Base-by-base conservation (phyloP, 1,140 invertebrate species). In the Drosophila triauraria region DNA sequence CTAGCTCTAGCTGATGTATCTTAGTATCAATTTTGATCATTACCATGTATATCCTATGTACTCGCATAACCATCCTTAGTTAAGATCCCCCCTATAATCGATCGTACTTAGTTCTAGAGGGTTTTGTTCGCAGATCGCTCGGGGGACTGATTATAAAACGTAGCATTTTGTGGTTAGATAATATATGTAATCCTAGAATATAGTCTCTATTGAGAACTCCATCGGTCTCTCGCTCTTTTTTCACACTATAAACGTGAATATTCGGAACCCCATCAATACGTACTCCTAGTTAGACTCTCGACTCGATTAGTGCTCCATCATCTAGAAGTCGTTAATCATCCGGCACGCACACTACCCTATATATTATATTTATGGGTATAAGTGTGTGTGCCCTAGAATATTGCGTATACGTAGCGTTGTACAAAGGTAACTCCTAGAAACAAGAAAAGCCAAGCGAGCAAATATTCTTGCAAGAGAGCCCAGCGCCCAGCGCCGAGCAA, bases 361-460 rank as follows among this genome's bases (percentile, higher is more conserved):
- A 35, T 53, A 38, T 23, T 38, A 17, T n/a, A 7, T 2, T 10
- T 2, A 13, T 23, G 4, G 4, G 20, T 38, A 35, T 54, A 20
- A 20, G 51, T 35, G 17, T 20, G 50, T 27, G 25, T 54, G 43
- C 8, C 23, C n/a, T 65, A 70, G 67, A 70, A 47, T 10, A 65
- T 69, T 44, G 38, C 58, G 72, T 68, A 71, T 61, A 64, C 46
- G 47, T 81, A 81, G 65, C 20, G 44, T 53, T 75, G 81, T 84
- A 83, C 56, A 79, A 70, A 67, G 50, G 76, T 50, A 63, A 62
- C 42, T 32, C n/a, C 15, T 70, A 44, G 32, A 15, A 60, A 51
- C 42, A 30, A 67, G 25, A 25, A 43, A 42, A 35, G 30, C 23
- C 12, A 80, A 63, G 50, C 69, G 69, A 72, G 69, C 69, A 72